Evolutionary conservation across 2,797 vertebrate species (phyloP).

Genomic region (Neopelma chrysocephalum): DNA sequence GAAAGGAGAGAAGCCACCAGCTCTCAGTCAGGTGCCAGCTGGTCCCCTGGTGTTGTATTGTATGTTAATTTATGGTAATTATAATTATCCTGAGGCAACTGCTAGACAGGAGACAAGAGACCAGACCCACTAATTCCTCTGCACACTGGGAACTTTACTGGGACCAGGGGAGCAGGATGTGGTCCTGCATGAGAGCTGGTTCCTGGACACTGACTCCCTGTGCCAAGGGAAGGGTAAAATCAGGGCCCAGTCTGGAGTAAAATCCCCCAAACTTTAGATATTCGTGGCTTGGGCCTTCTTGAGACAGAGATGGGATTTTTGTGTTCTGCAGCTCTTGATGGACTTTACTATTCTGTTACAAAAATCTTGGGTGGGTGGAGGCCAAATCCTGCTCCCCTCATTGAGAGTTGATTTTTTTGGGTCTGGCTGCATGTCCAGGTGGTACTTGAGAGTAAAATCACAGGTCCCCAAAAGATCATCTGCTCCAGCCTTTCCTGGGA

Average conservation of each 20-base stretch:
- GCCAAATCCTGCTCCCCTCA: not conserved
- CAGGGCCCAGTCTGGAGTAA: not conserved
- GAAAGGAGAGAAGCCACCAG: not conserved
- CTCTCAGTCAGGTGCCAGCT: not conserved
- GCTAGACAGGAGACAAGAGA: not conserved
- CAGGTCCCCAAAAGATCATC: not conserved
- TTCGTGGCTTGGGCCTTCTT: not conserved
- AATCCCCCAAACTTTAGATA: not conserved
- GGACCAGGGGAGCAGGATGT: not conserved
- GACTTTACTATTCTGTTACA: not conserved
- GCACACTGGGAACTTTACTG: not conserved
- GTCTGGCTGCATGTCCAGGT: not conserved
- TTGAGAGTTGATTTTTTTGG: not conserved
- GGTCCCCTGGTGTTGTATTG: not conserved
- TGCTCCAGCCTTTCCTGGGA: not conserved
- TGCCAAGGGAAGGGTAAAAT: not conserved
- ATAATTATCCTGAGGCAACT: not conserved
- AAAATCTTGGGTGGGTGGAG: not conserved
- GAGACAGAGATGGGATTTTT: not conserved
- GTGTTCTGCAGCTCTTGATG: not conserved
- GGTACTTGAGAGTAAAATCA: not conserved
- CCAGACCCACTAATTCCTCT: not conserved
- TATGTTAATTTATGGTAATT: slow-evolving; percentile 15
- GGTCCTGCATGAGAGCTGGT: not conserved
- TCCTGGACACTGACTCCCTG: accelerated